Evolutionary conservation across 2,797 vertebrate species (phyloP).

Genomic region (Amazona ochrocephala): DNA sequence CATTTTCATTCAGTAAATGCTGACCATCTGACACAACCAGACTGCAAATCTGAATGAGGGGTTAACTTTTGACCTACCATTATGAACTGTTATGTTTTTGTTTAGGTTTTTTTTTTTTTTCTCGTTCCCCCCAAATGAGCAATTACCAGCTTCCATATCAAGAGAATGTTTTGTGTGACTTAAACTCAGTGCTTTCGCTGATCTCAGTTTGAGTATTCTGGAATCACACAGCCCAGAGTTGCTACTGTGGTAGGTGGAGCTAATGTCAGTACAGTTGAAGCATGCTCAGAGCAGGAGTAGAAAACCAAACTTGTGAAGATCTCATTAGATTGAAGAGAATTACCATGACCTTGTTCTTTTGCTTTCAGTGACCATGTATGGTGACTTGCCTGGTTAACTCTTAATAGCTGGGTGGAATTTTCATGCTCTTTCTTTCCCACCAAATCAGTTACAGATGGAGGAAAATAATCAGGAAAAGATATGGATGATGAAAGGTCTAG

Average conservation of each 20-base stretch:
- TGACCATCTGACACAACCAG: background rate
- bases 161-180: background rate
- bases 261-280: background rate
- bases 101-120: background rate
- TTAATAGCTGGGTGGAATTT: background rate
- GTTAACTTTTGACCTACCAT: background rate
- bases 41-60: background rate
- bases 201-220: background rate
- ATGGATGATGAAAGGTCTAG: background rate
- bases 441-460: background rate
- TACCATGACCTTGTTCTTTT: background rate
- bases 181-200: background rate
- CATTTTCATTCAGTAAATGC: background rate
- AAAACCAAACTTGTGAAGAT: background rate
- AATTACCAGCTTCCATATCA: background rate
- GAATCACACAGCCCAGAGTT: background rate
- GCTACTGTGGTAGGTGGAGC: background rate
- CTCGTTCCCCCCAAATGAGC: background rate
- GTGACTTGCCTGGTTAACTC: background rate
- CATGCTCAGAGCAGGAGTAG: background rate
- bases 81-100: background rate
- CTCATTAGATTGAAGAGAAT: background rate
- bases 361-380: accelerated
- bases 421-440: background rate
- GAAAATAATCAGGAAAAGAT: background rate